Evolutionary conservation across 2,888 invertebrate genomes (phyloP).

Genomic region (Malthinus seriepunctatus): DNA sequence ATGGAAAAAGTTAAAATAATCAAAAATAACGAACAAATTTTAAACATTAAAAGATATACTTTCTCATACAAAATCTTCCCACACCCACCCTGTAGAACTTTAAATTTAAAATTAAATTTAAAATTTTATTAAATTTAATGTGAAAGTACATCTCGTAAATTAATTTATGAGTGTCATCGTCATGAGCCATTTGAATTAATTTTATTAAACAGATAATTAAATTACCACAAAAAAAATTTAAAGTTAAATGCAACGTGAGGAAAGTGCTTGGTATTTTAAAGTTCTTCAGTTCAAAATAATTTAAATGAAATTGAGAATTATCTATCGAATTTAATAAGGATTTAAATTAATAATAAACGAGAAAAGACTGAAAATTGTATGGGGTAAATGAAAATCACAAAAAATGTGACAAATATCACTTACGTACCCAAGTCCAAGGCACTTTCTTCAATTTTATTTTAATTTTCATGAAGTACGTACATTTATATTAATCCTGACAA

Average conservation of each 20-base stretch:
- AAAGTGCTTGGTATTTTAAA: slow-evolving; percentile 27
- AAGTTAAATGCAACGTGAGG: slow-evolving; percentile 15
- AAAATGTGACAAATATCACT: slow-evolving; percentile 2
- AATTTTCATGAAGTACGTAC: slow-evolving; percentile 33
- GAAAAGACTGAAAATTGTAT: not conserved
- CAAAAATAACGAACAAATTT: too few relatives aligned
- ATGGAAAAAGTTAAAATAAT: too few relatives aligned
- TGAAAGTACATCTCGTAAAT: too few relatives aligned
- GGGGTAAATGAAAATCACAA: slow-evolving; percentile 8
- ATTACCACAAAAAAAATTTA: slow-evolving; percentile 5
- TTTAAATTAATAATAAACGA: not conserved
- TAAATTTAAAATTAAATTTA: too few relatives aligned
- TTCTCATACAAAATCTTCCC: too few relatives aligned
- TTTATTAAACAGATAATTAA: slow-evolving; percentile 1
- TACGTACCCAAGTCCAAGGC: slow-evolving; percentile 32
- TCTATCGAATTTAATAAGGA: not conserved
- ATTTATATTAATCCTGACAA: slow-evolving; percentile 31
- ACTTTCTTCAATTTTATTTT: slow-evolving; percentile 33
- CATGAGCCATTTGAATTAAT: too few relatives aligned
- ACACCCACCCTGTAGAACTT: too few relatives aligned
- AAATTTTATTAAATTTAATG: too few relatives aligned
- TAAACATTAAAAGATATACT: too few relatives aligned
- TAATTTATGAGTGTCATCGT: too few relatives aligned
- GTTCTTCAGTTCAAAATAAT: slow-evolving; percentile 1
- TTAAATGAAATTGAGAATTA: not conserved